Evolutionary conservation across 2,888 invertebrate species (phyloP).

Genomic region (Brachynemurus nebulosus): DNA sequence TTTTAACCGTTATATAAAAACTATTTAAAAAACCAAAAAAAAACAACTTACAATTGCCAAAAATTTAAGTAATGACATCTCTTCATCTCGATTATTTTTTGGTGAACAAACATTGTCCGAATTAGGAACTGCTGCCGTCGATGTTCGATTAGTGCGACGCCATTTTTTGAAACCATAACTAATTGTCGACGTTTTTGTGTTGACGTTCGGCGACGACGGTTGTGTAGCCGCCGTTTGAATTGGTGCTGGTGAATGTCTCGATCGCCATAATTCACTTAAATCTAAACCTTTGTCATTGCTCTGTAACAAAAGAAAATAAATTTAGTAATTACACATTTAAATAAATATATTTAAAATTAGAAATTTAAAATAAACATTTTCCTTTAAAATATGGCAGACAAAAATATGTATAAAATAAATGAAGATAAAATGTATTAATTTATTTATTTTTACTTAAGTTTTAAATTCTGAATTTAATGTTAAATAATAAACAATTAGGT

Average conservation of each 20-base stretch:
- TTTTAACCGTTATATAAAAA: too few species aligned
- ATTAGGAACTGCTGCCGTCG: slow-evolving; percentile 20
- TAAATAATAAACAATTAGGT: too few species aligned
- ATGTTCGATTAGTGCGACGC: slow-evolving; percentile 9
- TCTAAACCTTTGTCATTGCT: slow-evolving; percentile 30
- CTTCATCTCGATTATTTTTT: slow-evolving; percentile 26
- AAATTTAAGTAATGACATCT: slow-evolving; percentile 50
- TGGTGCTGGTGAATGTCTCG: slow-evolving; percentile 19
- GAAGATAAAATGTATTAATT: too few species aligned
- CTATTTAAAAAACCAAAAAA: too few species aligned
- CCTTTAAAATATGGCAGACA: too few species aligned
- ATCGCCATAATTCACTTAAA: slow-evolving; percentile 28
- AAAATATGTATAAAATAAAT: too few species aligned
- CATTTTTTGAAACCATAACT: slow-evolving; percentile 29
- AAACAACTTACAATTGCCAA: slow-evolving; percentile 61
- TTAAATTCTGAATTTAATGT: too few species aligned
- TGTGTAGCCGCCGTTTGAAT: slow-evolving; percentile 20
- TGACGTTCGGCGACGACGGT: not conserved
- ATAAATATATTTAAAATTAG: not conserved
- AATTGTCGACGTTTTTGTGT: not conserved
- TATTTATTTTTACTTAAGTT: too few species aligned
- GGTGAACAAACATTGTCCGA: slow-evolving; percentile 16
- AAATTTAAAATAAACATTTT: too few species aligned
- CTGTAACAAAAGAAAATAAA: slow-evolving; percentile 25
- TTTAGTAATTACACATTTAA: not conserved